Percentiles rank a stretch among this genome's conserved stretches.
These are phyloP conservation scores for Gadus chalcogrammus DNA, from an alignment of 2,113 vertebrate species.

Conservation along the genomic window DNA sequence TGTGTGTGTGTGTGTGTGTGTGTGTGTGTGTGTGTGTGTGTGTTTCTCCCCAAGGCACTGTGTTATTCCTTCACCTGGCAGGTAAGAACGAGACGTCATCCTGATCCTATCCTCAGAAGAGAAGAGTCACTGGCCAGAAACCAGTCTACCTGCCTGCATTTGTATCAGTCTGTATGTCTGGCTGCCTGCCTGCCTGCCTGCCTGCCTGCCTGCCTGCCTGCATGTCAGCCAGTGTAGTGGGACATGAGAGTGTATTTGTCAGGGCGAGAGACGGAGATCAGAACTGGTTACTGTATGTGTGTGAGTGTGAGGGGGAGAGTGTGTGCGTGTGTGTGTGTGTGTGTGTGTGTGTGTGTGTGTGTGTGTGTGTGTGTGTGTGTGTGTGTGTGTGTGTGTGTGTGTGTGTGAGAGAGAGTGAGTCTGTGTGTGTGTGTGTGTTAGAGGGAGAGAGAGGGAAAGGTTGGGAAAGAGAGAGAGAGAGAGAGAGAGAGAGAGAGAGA, in stretches of 20 bases:
- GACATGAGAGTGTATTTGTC: slow-evolving; percentile 13
- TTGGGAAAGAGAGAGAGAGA: background rate
- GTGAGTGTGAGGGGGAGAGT: no score
- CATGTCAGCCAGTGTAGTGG: background rate
- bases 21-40: slow-evolving; percentile 59
- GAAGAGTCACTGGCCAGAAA: slow-evolving; percentile 31
- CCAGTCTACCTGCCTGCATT: slow-evolving; percentile 24
- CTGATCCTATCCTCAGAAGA: slow-evolving; percentile 43
- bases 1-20: no score
- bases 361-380: no score
- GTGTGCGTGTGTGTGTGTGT: no score
- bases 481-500: background rate
- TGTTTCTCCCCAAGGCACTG: slow-evolving; percentile 66
- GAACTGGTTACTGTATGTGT: background rate
- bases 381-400: no score
- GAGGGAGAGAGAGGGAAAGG: no score
- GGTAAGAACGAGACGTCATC: slow-evolving; percentile 48
- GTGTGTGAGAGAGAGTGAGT: slow-evolving; percentile 4
- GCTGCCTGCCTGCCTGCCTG: slow-evolving; percentile 21
- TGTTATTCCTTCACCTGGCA: slow-evolving; percentile 81
- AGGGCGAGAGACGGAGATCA: slow-evolving; percentile 11
- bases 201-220: slow-evolving; percentile 2
- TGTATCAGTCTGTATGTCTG: slow-evolving; percentile 4
- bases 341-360: background rate
- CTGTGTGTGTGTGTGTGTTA: no score